These are phyloP conservation scores for Cheiracanthium punctorium DNA, from an alignment of 2,888 invertebrate genomes.

Conservation along the genomic window DNA sequence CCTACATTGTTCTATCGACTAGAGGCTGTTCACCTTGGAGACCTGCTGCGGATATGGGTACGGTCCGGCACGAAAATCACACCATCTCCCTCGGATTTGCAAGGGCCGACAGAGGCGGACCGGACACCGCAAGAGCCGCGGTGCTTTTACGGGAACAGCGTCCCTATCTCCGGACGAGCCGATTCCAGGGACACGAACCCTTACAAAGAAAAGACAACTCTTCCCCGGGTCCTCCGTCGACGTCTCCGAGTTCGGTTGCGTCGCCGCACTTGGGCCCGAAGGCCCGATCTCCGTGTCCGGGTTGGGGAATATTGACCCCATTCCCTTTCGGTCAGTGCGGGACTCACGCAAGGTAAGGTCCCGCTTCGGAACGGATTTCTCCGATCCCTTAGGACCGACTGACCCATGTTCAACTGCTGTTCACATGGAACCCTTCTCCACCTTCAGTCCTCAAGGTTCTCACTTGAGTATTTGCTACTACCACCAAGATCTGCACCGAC, in stretches of 20 bases:
- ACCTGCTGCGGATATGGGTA: constrained; percentile 84
- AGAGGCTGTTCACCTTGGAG: constrained; percentile 84
- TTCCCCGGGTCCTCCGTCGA: no score
- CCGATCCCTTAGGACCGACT: constrained; percentile 76
- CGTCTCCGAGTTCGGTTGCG: no score
- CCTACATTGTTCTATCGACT: constrained; percentile 83
- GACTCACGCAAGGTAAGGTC: no score
- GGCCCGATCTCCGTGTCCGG: no score
- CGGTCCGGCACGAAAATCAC: constrained; percentile 65
- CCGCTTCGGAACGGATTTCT: no score
- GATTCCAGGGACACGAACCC: constrained; percentile 76
- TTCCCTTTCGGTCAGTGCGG: no score
- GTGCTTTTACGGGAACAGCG: constrained; percentile 75
- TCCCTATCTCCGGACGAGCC: constrained; percentile 76
- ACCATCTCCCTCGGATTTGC: no score
- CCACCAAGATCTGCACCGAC: no score
- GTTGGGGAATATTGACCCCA: no score
- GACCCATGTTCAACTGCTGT: constrained; percentile 77
- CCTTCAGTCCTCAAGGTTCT: constrained; percentile 29
- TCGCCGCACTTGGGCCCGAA: no score
- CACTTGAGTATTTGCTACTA: no score
- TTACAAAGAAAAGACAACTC: constrained; percentile 78
- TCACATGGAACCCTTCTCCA: constrained; percentile 80
- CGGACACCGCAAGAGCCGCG: constrained; percentile 76
- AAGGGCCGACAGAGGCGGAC: no score